phyloP scores from a whole-genome alignment of 1,140 invertebrate species.

The Cataglyphis hispanica region DNA sequence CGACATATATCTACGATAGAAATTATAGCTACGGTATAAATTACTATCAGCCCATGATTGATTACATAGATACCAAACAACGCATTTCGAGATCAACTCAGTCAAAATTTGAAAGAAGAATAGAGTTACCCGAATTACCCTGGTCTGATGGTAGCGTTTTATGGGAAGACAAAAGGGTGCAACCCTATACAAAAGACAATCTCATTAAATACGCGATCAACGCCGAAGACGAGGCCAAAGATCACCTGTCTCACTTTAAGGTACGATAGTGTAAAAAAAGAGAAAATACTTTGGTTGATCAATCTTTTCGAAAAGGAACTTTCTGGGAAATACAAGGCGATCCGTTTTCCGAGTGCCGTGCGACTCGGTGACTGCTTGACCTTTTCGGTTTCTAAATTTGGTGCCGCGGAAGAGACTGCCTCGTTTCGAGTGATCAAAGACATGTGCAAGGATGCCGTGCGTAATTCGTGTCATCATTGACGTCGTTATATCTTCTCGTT shows the following conservation, averaged over 20 bases:
- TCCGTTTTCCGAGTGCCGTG: conserved; percentile 53
- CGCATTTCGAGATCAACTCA: conserved; percentile 68
- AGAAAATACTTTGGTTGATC: background rate
- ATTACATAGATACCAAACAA: conserved; percentile 90
- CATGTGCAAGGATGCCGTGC: conserved; percentile 27
- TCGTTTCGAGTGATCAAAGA: conserved; percentile 35
- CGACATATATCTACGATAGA: conserved; percentile 91
- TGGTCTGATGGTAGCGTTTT: conserved; percentile 90
- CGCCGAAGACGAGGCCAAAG: conserved; percentile 89
- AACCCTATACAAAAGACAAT: conserved; percentile 89
- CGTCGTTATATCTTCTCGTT: conserved; percentile 28
- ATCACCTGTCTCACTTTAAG: conserved; percentile 88
- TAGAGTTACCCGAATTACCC: conserved; percentile 89
- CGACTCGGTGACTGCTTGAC: conserved; percentile 82
- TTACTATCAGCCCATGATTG: conserved; percentile 94
- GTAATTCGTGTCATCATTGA: conserved; percentile 48
- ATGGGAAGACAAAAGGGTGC: conserved; percentile 86
- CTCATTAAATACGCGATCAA: conserved; percentile 88
- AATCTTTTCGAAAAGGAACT: conserved; percentile 2
- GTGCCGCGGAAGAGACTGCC: conserved; percentile 77
- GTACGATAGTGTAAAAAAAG: conserved; percentile 68
- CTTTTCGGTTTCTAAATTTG: conserved; percentile 84
- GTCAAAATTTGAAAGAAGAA: background rate
- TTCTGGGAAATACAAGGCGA: conserved; percentile 34
- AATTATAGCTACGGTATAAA: conserved; percentile 94